Evolutionary conservation across 1,140 invertebrate species (phyloP).

Genomic region (Drosophila rhopaloa): DNA sequence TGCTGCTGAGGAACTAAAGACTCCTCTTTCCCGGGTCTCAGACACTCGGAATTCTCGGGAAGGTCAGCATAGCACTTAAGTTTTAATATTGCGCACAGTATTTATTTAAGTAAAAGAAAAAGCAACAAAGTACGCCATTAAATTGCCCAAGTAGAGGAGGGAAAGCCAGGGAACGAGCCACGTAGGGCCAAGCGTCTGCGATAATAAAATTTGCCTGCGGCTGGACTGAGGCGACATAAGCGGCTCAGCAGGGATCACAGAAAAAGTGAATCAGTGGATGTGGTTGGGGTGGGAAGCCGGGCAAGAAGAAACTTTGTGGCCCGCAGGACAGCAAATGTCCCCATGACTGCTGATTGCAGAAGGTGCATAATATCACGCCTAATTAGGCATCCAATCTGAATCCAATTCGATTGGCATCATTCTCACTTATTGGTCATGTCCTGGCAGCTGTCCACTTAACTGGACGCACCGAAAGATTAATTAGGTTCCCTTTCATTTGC

Average conservation of each 20-base stretch:
- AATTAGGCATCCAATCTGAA: constrained; percentile 21
- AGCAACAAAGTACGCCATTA: constrained; percentile 62
- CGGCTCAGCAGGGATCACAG: constrained; percentile 55
- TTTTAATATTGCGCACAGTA: constrained; percentile 59
- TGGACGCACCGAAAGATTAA: constrained; percentile 3
- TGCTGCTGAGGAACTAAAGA: neutral
- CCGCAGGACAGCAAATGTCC: neutral
- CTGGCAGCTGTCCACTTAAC: neutral
- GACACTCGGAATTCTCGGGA: constrained; percentile 13
- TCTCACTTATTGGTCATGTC: constrained; percentile 16
- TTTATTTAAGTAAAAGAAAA: constrained; percentile 62
- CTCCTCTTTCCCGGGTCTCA: neutral
- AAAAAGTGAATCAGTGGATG: neutral
- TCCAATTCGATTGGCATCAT: constrained; percentile 14
- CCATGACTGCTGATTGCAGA: neutral
- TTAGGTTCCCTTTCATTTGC: constrained; percentile 19
- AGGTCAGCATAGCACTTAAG: constrained; percentile 64
- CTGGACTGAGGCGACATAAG: constrained; percentile 54
- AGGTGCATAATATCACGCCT: constrained; percentile 26
- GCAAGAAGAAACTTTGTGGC: neutral
- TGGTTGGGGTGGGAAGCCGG: neutral
- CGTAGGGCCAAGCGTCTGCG: constrained; percentile 4
- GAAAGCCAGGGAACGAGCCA: constrained; percentile 1
- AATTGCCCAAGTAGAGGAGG: constrained; percentile 31
- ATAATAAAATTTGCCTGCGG: constrained; percentile 72